Evolutionary conservation across 2,888 invertebrate species (phyloP).

Genomic region (Trissoscelio sp.): DNA sequence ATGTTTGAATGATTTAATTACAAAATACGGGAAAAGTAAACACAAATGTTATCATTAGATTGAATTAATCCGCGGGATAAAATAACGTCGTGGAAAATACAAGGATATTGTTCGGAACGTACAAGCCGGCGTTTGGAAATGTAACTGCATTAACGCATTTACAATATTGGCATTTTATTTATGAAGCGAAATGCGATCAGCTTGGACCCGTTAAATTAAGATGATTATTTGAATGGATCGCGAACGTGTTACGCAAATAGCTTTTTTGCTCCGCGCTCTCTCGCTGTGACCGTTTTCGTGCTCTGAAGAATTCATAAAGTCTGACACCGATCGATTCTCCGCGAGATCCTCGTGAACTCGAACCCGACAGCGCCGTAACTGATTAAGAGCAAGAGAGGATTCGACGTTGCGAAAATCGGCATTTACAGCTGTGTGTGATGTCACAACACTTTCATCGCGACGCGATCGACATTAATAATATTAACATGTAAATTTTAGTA

Average conservation of each 20-base stretch:
- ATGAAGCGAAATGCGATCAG: constrained; percentile 6
- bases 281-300: constrained; percentile 56
- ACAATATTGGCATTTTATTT: constrained; percentile 44
- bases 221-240: constrained; percentile 43
- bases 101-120: not conserved
- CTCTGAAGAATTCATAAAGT: constrained; percentile 67
- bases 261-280: constrained; percentile 39
- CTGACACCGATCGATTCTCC: constrained; percentile 66
- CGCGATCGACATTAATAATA: not conserved
- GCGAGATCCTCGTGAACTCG: constrained; percentile 65
- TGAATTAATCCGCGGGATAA: no score
- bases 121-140: not conserved
- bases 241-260: constrained; percentile 45
- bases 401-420: constrained; percentile 65
- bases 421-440: constrained; percentile 46
- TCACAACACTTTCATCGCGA: constrained; percentile 12
- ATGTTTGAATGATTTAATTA: no score
- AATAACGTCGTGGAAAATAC: no score
- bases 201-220: constrained; percentile 28
- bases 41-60: no score
- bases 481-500: not conserved
- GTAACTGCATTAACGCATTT: constrained; percentile 11
- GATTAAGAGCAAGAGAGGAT: constrained; percentile 62
- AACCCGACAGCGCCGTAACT: constrained; percentile 66
- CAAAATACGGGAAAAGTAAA: no score